Percentiles rank a stretch among this genome's conserved stretches.
These are phyloP conservation scores for Cryptocephalus primarius DNA, from an alignment of 2,888 invertebrate species.

Conservation along the genomic window DNA sequence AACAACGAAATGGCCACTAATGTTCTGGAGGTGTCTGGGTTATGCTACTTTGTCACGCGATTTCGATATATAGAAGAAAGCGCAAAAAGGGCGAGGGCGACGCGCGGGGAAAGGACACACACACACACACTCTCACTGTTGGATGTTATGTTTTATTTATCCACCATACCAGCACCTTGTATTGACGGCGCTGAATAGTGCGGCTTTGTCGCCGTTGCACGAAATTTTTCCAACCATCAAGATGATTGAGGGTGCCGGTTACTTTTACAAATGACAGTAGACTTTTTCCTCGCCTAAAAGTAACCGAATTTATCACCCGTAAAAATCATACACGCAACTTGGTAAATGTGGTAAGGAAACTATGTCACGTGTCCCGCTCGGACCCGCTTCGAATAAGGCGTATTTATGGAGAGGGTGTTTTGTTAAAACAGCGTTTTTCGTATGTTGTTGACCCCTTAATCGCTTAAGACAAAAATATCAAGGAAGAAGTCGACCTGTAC, in stretches of 20 bases:
- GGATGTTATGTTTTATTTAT: slow-evolving; percentile 20
- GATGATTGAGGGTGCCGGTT: slow-evolving; percentile 9
- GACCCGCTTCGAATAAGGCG: too few relatives aligned
- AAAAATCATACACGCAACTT: slow-evolving; percentile 7
- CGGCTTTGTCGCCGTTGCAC: slow-evolving; percentile 9
- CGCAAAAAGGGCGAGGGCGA: slow-evolving; percentile 2
- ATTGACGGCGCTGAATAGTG: slow-evolving; percentile 14
- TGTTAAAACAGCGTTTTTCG: too few relatives aligned
- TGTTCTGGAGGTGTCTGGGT: slow-evolving; percentile 37
- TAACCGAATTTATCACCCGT: slow-evolving; percentile 5
- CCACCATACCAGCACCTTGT: slow-evolving; percentile 7
- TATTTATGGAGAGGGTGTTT: too few relatives aligned
- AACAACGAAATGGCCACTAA: slow-evolving; percentile 38
- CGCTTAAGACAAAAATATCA: too few relatives aligned
- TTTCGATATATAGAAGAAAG: slow-evolving; percentile 17
- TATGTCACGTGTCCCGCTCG: too few relatives aligned
- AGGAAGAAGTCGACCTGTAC: too few relatives aligned
- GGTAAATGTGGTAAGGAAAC: slow-evolving; percentile 1
- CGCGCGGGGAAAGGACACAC: too few relatives aligned
- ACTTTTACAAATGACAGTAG: slow-evolving; percentile 4
- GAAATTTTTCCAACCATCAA: slow-evolving; percentile 11
- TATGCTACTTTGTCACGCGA: slow-evolving; percentile 34
- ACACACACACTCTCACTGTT: neutral
- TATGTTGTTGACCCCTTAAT: too few relatives aligned
- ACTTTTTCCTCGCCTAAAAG: slow-evolving; percentile 5